Percentiles rank a stretch among this genome's conserved stretches.
These are phyloP conservation scores for Sphinx pinastri DNA, from an alignment of 2,888 invertebrate species.

Conservation along the genomic window DNA sequence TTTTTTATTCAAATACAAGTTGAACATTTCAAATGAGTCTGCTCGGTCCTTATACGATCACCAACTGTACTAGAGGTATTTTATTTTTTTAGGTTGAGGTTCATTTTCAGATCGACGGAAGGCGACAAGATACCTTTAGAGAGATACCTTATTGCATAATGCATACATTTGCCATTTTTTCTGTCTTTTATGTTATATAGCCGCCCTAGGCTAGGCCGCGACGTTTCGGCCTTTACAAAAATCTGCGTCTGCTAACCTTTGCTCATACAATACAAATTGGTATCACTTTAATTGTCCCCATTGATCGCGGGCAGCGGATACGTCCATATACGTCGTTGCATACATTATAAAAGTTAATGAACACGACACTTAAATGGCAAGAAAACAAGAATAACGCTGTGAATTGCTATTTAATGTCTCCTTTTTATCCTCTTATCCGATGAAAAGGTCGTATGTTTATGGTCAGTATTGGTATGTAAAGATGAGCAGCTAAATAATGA, in stretches of 20 bases:
- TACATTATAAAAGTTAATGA: slow-evolving; percentile 22
- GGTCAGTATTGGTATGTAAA: not conserved
- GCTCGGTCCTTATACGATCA: not conserved
- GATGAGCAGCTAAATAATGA: not conserved
- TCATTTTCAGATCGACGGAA: no score
- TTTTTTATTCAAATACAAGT: not conserved
- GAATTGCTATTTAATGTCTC: slow-evolving; percentile 3
- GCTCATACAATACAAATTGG: slow-evolving; percentile 13
- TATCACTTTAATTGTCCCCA: slow-evolving; percentile 22
- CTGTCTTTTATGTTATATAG: no score
- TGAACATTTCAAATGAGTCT: not conserved
- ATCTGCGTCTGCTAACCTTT: not conserved
- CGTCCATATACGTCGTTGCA: slow-evolving; percentile 11
- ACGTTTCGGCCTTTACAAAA: no score
- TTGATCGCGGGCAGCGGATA: slow-evolving; percentile 2
- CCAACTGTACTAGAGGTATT: no score
- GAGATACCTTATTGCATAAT: no score
- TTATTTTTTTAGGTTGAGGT: no score
- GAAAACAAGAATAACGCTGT: slow-evolving; percentile 16
- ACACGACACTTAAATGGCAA: slow-evolving; percentile 18
- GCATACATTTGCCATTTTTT: no score
- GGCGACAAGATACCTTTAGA: no score
- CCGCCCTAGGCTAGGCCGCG: no score
- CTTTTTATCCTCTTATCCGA: slow-evolving; percentile 8
- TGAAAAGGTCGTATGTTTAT: slow-evolving; percentile 16